These are phyloP conservation scores for Aplocera efformata DNA, from an alignment of 2,888 invertebrate species.

Conservation along the genomic window DNA sequence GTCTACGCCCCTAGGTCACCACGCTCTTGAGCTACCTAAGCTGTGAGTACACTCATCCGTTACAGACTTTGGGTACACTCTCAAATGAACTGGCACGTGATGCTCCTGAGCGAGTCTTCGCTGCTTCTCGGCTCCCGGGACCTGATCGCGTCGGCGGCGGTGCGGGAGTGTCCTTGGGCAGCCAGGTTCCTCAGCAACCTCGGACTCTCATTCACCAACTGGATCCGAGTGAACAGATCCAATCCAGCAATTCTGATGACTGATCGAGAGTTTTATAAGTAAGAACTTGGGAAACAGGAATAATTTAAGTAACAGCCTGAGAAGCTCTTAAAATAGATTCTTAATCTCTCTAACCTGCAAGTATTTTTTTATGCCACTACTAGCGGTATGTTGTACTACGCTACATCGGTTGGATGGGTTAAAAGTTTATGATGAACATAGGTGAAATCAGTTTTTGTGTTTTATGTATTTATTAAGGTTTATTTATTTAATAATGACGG, in stretches of 20 bases:
- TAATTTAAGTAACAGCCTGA: background rate
- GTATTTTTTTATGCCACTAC: too few relatives aligned
- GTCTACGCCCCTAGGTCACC: too few relatives aligned
- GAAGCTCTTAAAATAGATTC: too few relatives aligned
- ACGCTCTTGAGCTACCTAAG: too few relatives aligned
- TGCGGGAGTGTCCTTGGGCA: slow-evolving; percentile 61
- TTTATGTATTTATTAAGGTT: too few relatives aligned
- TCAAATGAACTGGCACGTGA: slow-evolving; percentile 53
- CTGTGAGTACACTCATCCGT: too few relatives aligned
- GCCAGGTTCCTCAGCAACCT: slow-evolving; percentile 48
- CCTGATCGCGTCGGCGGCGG: slow-evolving; percentile 50
- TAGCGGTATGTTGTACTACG: too few relatives aligned
- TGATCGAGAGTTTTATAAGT: slow-evolving; percentile 57
- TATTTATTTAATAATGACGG: too few relatives aligned
- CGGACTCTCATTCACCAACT: slow-evolving; percentile 50
- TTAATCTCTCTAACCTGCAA: too few relatives aligned
- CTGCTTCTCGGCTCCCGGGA: slow-evolving; percentile 56
- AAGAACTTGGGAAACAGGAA: slow-evolving; percentile 8
- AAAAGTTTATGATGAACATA: too few relatives aligned
- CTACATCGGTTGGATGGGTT: too few relatives aligned
- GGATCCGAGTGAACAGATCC: slow-evolving; percentile 49
- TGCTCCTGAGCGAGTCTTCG: slow-evolving; percentile 55
- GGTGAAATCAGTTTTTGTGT: too few relatives aligned
- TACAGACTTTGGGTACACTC: slow-evolving; percentile 65
- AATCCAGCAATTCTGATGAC: slow-evolving; percentile 25